phyloP scores from a whole-genome alignment of 1,140 invertebrate genomes.

The Zaprionus capensis region DNA sequence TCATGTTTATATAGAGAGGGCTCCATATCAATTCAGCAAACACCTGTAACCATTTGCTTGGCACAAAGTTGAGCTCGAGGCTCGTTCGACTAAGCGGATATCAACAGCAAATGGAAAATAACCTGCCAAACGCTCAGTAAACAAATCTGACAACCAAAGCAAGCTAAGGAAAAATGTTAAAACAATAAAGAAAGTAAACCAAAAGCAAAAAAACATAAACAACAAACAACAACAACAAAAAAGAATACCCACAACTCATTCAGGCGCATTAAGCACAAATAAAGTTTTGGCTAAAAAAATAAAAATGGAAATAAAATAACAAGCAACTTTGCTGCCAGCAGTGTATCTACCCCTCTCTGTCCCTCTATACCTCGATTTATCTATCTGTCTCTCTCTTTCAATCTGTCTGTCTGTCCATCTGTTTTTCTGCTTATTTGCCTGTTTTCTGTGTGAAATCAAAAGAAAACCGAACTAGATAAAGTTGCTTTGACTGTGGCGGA shows the following conservation, averaged over 20 bases:
- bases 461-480: conserved; percentile 68
- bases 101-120: conserved; percentile 40
- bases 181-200: conserved; percentile 56
- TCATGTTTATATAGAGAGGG: background rate
- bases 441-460: conserved; percentile 36
- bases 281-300: conserved; percentile 46
- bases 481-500: conserved; percentile 15
- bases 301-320: conserved; percentile 28
- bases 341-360: background rate
- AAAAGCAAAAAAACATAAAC: conserved; percentile 30
- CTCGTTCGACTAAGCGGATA: conserved; percentile 39
- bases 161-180: conserved; percentile 42
- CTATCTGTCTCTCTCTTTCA: background rate
- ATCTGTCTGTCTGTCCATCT: background rate
- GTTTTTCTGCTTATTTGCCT: conserved; percentile 1
- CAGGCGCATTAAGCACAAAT: conserved; percentile 68
- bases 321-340: conserved; percentile 35
- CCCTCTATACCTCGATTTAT: background rate
- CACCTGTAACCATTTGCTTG: conserved; percentile 8
- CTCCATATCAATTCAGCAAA: background rate
- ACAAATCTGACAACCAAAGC: conserved; percentile 25
- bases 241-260: conserved; percentile 49
- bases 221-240: conserved; percentile 37
- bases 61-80: conserved; percentile 39
- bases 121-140: conserved; percentile 40